These are phyloP conservation scores for Podotricha telesiphe DNA, from an alignment of 2,888 invertebrate genomes.

Conservation along the genomic window DNA sequence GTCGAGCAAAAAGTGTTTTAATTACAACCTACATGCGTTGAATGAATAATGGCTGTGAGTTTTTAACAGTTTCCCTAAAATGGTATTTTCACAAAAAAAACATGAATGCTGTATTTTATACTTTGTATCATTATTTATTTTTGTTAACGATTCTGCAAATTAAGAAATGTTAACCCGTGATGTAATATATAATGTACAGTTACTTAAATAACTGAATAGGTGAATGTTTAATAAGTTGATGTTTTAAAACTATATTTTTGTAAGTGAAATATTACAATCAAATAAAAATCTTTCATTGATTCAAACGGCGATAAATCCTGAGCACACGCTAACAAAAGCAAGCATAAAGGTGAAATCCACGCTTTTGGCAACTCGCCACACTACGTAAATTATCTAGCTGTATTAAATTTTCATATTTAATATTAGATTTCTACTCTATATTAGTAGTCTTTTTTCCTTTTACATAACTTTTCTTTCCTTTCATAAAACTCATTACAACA, in stretches of 20 bases:
- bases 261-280: conserved; percentile 2
- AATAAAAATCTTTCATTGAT: conserved; percentile 32
- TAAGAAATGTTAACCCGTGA: no score
- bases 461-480: conserved; percentile 9
- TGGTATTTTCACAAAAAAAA: neutral
- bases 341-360: conserved; percentile 56
- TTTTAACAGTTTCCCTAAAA: neutral
- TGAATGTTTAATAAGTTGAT: no score
- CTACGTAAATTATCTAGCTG: conserved; percentile 56
- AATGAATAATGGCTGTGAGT: neutral
- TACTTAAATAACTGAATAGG: no score
- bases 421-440: neutral
- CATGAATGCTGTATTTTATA: neutral
- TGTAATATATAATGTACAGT: no score
- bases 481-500: conserved; percentile 16
- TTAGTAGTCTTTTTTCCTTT: neutral
- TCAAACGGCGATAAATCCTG: conserved; percentile 32
- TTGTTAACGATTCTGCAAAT: no score
- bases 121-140: no score
- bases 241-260: no score
- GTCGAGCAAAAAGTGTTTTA: conserved; percentile 13
- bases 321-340: conserved; percentile 38
- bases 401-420: conserved; percentile 36
- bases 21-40: conserved; percentile 1
- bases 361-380: conserved; percentile 70